These are phyloP conservation scores for Ammospiza caudacuta DNA, from an alignment of 2,113 vertebrate genomes.

Conservation along the genomic window DNA sequence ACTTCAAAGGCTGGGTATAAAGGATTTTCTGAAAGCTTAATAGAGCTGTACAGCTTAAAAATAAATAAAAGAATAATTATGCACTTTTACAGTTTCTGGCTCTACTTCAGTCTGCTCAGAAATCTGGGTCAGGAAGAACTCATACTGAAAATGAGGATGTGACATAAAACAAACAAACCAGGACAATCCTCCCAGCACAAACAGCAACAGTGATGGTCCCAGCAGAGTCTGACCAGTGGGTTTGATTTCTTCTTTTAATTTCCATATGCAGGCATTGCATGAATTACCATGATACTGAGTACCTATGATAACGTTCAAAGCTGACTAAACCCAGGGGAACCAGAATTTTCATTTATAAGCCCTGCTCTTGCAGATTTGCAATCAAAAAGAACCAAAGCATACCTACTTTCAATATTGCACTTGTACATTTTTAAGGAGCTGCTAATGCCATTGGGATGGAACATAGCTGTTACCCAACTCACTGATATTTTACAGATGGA, in stretches of 20 bases:
- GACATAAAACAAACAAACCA: conserved; percentile 23
- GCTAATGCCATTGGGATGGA: neutral
- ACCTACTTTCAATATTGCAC: neutral
- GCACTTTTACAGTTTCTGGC: conserved; percentile 40
- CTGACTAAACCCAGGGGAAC: conserved; percentile 14
- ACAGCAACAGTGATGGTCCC: neutral
- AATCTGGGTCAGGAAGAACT: conserved; percentile 53
- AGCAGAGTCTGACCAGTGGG: neutral
- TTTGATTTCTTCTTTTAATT: neutral
- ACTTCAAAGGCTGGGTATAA: conserved; percentile 58
- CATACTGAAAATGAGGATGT: conserved; percentile 16
- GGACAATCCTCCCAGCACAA: neutral
- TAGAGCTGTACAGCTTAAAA: conserved; percentile 54
- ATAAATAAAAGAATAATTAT: conserved; percentile 65
- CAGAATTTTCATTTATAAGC: neutral
- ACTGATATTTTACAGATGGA: neutral
- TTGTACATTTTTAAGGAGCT: neutral
- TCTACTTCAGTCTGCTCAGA: conserved; percentile 23
- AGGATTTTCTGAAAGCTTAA: conserved; percentile 53
- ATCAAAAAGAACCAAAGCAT: neutral
- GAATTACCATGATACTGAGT: neutral
- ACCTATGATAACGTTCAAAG: conserved; percentile 1
- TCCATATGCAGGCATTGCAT: neutral
- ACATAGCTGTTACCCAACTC: neutral
- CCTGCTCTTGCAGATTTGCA: neutral